Percentiles rank a stretch among this genome's conserved stretches.
phyloP scores from a whole-genome alignment of 2,888 invertebrate genomes.

The Hirtodrosophila confusa region DNA sequence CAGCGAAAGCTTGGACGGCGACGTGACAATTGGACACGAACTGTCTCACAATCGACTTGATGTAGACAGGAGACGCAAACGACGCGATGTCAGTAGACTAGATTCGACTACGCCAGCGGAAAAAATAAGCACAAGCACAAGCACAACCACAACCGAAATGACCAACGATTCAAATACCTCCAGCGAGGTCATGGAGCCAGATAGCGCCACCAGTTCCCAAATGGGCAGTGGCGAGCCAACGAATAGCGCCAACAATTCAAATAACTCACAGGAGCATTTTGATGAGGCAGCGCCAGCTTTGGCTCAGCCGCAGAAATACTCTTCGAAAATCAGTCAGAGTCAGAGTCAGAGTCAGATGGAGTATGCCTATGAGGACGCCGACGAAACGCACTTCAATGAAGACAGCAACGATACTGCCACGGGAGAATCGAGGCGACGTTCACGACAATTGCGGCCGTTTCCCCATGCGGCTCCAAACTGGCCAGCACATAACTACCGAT shows the following conservation, averaged over 20 bases:
- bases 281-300: constrained; percentile 28
- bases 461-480: constrained; percentile 56
- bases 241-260: constrained; percentile 40
- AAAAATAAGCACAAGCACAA: too few species aligned
- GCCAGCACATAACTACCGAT: constrained; percentile 69
- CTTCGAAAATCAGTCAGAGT: constrained; percentile 56
- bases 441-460: constrained; percentile 81
- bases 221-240: constrained; percentile 25
- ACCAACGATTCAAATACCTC: constrained; percentile 49
- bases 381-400: constrained; percentile 10
- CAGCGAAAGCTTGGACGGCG: constrained; percentile 62
- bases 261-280: constrained; percentile 51
- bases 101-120: constrained; percentile 16
- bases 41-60: constrained; percentile 73
- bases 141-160: constrained; percentile 22
- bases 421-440: constrained; percentile 75
- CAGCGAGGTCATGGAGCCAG: constrained; percentile 48
- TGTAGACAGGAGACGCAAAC: constrained; percentile 50
- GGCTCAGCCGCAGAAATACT: constrained; percentile 43
- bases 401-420: constrained; percentile 59
- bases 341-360: constrained; percentile 21
- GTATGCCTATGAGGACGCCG: constrained; percentile 16
- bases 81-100: constrained; percentile 40
- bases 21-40: constrained; percentile 63
- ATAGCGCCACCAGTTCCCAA: constrained; percentile 14